Evolutionary conservation across 2,888 invertebrate species (phyloP).

Genomic region (Hymenopus coronatus): DNA sequence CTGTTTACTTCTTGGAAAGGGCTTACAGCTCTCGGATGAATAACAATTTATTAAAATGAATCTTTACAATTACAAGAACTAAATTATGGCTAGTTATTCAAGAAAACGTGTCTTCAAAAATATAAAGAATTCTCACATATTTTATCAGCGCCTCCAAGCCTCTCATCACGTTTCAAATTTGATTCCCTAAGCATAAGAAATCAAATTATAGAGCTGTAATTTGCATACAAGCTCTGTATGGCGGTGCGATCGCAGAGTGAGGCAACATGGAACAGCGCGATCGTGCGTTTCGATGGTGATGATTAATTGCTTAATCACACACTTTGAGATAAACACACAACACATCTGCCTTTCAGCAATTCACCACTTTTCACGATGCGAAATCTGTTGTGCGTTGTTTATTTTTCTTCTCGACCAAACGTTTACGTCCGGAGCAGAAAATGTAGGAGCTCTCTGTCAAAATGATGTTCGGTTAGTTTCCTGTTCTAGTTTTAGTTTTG

Average conservation of each 20-base stretch:
- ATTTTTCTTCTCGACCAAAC: not conserved
- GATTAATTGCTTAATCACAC: not conserved
- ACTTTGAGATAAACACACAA: not conserved
- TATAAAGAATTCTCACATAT: too few species aligned
- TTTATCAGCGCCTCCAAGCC: too few species aligned
- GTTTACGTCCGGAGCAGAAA: not conserved
- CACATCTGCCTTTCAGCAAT: not conserved
- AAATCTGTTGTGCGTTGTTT: not conserved
- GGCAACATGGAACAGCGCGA: not conserved
- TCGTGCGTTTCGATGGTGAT: not conserved
- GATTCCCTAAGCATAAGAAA: too few species aligned
- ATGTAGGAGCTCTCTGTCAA: not conserved
- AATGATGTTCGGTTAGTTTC: not conserved
- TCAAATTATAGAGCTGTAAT: too few species aligned
- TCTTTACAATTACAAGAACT: too few species aligned
- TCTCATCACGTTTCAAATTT: too few species aligned
- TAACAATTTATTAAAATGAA: too few species aligned
- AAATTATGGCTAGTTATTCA: too few species aligned
- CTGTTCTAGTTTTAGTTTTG: not conserved
- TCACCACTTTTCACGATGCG: not conserved
- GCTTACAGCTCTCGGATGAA: too few species aligned
- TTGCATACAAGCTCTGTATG: not conserved
- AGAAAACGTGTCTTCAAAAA: too few species aligned
- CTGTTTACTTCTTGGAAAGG: too few species aligned
- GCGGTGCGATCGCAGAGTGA: not conserved